These are phyloP conservation scores for Hybos culiciformis DNA, from an alignment of 2,888 invertebrate genomes.

Conservation along the genomic window DNA sequence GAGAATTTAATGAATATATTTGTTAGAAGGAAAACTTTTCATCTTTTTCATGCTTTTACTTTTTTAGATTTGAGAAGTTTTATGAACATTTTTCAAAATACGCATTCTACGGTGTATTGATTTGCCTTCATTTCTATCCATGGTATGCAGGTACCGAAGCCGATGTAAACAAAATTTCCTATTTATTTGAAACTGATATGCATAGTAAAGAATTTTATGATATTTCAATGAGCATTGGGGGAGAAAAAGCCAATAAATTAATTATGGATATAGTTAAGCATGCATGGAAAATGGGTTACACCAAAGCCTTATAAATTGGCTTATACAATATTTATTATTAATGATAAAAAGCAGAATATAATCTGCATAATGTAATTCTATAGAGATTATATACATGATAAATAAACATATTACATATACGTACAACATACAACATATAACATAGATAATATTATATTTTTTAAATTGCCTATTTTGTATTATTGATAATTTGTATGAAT, in stretches of 20 bases:
- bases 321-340: too few relatives aligned
- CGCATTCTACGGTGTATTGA: constrained; percentile 29
- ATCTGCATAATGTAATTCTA: too few relatives aligned
- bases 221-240: constrained; percentile 24
- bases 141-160: constrained; percentile 25
- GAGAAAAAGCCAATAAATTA: constrained; percentile 23
- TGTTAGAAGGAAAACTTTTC: background rate
- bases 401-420: too few relatives aligned
- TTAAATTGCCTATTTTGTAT: too few relatives aligned
- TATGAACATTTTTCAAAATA: constrained; percentile 27
- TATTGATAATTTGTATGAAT: too few relatives aligned
- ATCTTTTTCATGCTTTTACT: constrained; percentile 1
- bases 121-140: constrained; percentile 30
- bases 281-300: constrained; percentile 28
- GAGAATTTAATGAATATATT: too few relatives aligned
- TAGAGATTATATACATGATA: too few relatives aligned
- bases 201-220: constrained; percentile 24
- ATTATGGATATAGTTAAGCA: constrained; percentile 26
- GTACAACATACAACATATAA: too few relatives aligned
- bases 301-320: constrained; percentile 24
- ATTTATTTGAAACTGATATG: constrained; percentile 26
- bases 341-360: too few relatives aligned
- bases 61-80: constrained; percentile 24
- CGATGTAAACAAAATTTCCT: constrained; percentile 23
- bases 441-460: too few relatives aligned